Evolutionary conservation across 2,113 vertebrate species (phyloP).

Genomic region (Tringa solitaria): DNA sequence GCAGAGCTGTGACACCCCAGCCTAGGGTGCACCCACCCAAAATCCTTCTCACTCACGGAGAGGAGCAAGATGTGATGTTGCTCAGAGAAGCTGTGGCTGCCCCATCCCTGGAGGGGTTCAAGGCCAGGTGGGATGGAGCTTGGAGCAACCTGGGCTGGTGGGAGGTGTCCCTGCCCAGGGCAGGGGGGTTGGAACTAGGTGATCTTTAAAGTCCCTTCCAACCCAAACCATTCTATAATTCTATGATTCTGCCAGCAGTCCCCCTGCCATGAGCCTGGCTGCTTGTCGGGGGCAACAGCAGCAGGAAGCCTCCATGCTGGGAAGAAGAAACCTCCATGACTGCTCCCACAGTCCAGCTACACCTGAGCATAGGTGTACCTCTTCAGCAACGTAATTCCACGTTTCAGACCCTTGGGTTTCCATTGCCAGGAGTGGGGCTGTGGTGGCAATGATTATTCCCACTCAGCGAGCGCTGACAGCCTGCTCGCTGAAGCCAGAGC

Average conservation of each 20-base stretch:
- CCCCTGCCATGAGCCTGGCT: not conserved
- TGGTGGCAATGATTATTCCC: not conserved
- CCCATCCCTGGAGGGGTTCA: not conserved
- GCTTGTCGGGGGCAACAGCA: not conserved
- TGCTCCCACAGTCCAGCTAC: not conserved
- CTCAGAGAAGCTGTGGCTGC: not conserved
- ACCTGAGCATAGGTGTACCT: not conserved
- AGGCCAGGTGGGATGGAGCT: not conserved
- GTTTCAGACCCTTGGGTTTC: not conserved
- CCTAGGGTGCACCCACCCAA: rapidly evolving
- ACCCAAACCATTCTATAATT: not conserved
- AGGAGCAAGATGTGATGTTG: not conserved
- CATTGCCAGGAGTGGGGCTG: not conserved
- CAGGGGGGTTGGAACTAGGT: not conserved
- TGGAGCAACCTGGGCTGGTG: not conserved
- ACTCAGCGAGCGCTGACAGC: not conserved
- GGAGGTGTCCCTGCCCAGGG: not conserved
- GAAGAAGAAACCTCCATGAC: not conserved
- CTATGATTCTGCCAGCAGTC: not conserved
- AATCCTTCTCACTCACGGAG: not conserved
- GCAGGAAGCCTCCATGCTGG: not conserved
- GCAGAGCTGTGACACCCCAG: not conserved
- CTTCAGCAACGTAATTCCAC: not conserved
- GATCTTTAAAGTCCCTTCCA: not conserved
- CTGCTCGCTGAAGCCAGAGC: not conserved